Conservation (phyloP, 2,113 vertebrate species). For the Antigone vipio region DNA sequence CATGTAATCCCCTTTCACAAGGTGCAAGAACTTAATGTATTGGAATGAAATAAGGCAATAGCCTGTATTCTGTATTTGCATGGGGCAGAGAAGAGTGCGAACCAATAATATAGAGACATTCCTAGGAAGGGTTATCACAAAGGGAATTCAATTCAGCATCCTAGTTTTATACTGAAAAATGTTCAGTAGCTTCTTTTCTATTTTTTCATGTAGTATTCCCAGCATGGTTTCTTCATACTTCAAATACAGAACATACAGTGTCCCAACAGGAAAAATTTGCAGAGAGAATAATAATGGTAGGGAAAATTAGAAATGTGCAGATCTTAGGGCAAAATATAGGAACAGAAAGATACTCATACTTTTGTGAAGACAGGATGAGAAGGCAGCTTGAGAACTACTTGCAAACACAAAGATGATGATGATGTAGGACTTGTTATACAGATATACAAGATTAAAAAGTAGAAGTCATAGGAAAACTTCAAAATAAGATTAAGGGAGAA, state of each 20-base stretch:
- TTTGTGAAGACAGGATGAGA: background rate
- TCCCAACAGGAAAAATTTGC: background rate
- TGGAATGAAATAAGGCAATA: background rate
- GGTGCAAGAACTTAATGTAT: background rate
- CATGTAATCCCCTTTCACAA: background rate
- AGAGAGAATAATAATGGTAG: background rate
- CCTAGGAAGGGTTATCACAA: background rate
- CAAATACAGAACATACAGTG: background rate
- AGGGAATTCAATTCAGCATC: background rate
- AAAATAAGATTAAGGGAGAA: background rate
- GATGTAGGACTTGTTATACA: background rate
- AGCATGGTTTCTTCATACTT: background rate
- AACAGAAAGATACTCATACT: background rate
- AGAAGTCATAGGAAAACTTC: background rate
- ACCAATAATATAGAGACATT: background rate
- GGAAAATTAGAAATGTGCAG: background rate
- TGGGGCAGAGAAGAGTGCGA: background rate
- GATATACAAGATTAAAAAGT: background rate
- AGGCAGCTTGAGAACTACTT: background rate
- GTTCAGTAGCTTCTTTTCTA: background rate
- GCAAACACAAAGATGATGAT: background rate
- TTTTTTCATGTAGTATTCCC: background rate
- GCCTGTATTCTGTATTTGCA: background rate
- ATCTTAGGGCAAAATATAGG: background rate
- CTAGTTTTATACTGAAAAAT: background rate